phyloP scores from a whole-genome alignment of 1,140 invertebrate genomes.

The Listronotus oregonensis region DNA sequence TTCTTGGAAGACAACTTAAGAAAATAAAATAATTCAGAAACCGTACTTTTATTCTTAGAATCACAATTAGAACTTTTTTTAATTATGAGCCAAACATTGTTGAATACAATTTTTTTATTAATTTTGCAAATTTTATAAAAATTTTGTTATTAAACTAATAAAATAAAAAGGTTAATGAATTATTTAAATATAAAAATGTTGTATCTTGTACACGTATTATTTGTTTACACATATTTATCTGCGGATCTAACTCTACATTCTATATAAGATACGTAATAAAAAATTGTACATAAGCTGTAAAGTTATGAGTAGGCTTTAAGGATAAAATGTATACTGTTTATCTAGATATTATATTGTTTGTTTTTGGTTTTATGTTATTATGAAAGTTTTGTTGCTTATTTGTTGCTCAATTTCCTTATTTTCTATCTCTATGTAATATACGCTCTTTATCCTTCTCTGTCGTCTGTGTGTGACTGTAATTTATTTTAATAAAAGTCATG shows the following conservation, averaged over 20 bases:
- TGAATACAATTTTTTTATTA: too few relatives aligned
- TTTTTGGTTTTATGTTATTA: slow-evolving; percentile 53
- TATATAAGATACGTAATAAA: slow-evolving; percentile 26
- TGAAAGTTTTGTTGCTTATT: slow-evolving; percentile 56
- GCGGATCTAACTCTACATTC: background rate
- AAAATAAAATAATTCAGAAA: too few relatives aligned
- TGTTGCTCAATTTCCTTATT: slow-evolving; percentile 57
- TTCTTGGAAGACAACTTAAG: too few relatives aligned
- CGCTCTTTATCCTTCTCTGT: slow-evolving; percentile 47
- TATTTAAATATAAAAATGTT: too few relatives aligned
- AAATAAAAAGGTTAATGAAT: too few relatives aligned
- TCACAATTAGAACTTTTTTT: too few relatives aligned
- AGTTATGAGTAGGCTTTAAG: slow-evolving; percentile 53
- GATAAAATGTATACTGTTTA: slow-evolving; percentile 56
- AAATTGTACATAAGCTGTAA: slow-evolving; percentile 54
- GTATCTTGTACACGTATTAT: too few relatives aligned
- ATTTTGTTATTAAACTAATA: too few relatives aligned
- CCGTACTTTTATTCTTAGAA: too few relatives aligned
- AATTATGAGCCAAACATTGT: too few relatives aligned
- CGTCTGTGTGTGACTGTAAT: slow-evolving; percentile 58
- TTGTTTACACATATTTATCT: too few relatives aligned
- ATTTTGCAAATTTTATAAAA: too few relatives aligned
- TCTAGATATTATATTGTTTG: slow-evolving; percentile 50
- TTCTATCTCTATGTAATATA: slow-evolving; percentile 53
- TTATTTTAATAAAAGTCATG: slow-evolving; percentile 59